Conservation (phyloP, 2,113 vertebrate genomes). For the Sinocyclocheilus rhinocerous region DNA sequence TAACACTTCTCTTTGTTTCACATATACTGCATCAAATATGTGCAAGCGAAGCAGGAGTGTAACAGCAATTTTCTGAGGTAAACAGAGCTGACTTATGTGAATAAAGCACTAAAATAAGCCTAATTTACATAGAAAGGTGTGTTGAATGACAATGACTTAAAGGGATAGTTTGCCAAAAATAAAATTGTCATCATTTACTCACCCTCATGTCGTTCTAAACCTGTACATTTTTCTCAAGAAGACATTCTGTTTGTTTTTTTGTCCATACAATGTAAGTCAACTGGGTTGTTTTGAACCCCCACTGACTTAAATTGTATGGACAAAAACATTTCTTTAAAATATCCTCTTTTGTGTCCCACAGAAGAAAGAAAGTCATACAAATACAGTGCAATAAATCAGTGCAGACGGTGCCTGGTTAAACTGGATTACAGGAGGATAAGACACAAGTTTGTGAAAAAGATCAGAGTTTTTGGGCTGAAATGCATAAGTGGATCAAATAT, state of each 20-base stretch:
- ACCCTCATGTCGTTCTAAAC: neutral
- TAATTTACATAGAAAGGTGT: neutral
- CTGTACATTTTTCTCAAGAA: neutral
- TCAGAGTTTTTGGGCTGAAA: neutral
- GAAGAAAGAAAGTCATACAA: neutral
- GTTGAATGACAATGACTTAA: neutral
- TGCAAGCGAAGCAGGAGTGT: slow-evolving; percentile 1
- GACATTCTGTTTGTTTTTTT: neutral
- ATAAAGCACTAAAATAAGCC: neutral
- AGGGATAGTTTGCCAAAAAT: neutral
- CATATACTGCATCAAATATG: neutral
- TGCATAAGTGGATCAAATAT: neutral
- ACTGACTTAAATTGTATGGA: neutral
- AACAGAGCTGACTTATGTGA: neutral
- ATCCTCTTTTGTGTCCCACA: neutral
- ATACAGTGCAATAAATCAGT: neutral
- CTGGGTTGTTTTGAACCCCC: neutral
- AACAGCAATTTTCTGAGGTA: neutral
- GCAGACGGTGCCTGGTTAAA: neutral
- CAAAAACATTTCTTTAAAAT: neutral
- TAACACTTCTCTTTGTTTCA: slow-evolving; percentile 17
- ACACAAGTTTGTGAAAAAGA: neutral
- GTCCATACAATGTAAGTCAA: neutral
- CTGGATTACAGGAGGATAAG: neutral
- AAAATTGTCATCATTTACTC: neutral